These are phyloP conservation scores for Paelopatides confundens DNA, from an alignment of 53 echinoderm and acorn worm species.

Conservation along the genomic window DNA sequence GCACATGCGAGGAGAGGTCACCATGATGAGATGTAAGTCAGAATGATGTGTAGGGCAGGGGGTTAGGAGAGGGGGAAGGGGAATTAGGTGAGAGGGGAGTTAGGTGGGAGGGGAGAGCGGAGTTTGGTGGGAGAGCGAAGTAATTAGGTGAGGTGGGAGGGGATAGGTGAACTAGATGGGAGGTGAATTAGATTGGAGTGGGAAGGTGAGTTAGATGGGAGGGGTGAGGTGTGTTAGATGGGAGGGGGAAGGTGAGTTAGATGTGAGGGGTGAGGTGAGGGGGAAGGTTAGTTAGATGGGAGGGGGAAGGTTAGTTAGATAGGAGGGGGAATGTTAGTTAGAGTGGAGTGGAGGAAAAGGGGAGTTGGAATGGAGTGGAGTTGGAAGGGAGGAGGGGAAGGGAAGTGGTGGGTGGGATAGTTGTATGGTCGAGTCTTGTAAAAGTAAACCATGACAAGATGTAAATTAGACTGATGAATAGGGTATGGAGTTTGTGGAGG, in stretches of 20 bases:
- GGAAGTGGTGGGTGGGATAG: not conserved
- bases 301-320: not conserved
- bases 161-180: too few relatives aligned
- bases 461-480: too few relatives aligned
- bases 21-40: constrained; percentile 31
- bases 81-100: too few relatives aligned
- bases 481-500: too few relatives aligned
- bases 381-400: not conserved
- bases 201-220: not conserved
- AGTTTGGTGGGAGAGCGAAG: too few relatives aligned
- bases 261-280: too few relatives aligned
- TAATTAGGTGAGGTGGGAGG: too few relatives aligned
- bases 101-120: too few relatives aligned
- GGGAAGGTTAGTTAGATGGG: not conserved
- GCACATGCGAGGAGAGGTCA: constrained; percentile 78
- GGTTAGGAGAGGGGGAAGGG: not conserved
- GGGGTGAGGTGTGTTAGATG: not conserved
- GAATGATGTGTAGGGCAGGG: not conserved
- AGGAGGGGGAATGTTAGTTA: not conserved
- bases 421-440: not conserved
- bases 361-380: not conserved
- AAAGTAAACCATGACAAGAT: too few relatives aligned
- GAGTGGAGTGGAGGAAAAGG: not conserved
- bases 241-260: not conserved
- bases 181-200: not conserved